Conservation (phyloP, 2,888 invertebrate genomes). For the Drosophila yooni region DNA sequence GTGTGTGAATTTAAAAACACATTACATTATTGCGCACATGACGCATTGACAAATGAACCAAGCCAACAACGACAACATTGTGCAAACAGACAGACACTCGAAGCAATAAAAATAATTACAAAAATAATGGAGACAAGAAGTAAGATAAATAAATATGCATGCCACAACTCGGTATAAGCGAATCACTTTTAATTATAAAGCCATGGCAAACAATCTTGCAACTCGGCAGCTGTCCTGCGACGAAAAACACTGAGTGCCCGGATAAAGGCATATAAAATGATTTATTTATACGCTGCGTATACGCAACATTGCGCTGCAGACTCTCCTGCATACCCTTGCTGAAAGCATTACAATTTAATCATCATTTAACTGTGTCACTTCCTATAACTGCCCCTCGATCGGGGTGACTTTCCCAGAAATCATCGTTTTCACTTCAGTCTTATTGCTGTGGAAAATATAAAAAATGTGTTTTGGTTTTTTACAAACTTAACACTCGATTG, state of each 20-base stretch:
- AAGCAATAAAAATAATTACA: constrained; percentile 41
- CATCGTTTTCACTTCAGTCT: not conserved
- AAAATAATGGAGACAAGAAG: constrained; percentile 20
- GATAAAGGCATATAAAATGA: constrained; percentile 42
- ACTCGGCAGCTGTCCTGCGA: constrained; percentile 8
- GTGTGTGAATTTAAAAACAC: constrained; percentile 16
- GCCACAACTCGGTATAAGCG: constrained; percentile 31
- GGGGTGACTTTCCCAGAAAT: not conserved
- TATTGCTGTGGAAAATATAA: too few relatives aligned
- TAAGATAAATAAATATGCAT: constrained; percentile 1
- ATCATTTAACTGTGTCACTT: constrained; percentile 3
- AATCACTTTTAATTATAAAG: constrained; percentile 44
- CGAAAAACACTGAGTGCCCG: constrained; percentile 3
- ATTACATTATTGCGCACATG: constrained; percentile 32
- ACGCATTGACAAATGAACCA: constrained; percentile 47
- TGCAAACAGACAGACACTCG: constrained; percentile 22
- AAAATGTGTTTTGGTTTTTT: not conserved
- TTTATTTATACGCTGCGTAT: constrained; percentile 56
- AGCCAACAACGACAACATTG: constrained; percentile 15
- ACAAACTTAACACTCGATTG: not conserved
- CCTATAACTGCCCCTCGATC: not conserved
- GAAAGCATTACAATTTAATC: constrained; percentile 7
- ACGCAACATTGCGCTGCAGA: constrained; percentile 23
- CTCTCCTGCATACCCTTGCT: not conserved
- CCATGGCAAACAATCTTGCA: constrained; percentile 18